These are phyloP conservation scores for Eupristina koningsbergeri DNA, from an alignment of 1,140 invertebrate genomes.

Conservation along the genomic window DNA sequence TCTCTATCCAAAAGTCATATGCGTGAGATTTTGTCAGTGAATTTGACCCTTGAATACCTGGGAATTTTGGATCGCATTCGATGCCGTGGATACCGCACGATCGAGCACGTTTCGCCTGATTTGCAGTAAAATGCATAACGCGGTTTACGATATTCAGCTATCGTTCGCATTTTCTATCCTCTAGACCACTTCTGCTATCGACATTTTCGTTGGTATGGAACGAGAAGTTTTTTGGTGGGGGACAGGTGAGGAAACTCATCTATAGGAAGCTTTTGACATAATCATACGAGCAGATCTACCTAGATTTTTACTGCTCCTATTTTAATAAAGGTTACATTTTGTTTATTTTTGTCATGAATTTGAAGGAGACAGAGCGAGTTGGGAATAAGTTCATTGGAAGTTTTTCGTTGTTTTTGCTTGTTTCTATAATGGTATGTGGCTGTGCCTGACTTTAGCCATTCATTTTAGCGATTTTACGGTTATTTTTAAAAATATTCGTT, in stretches of 20 bases:
- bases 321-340: background rate
- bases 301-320: background rate
- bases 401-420: too few species aligned
- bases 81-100: background rate
- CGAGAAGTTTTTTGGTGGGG: background rate
- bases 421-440: too few species aligned
- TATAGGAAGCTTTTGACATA: background rate
- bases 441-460: background rate
- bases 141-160: background rate
- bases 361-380: background rate
- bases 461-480: background rate
- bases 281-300: background rate
- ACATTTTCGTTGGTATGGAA: background rate
- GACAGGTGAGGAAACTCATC: background rate
- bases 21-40: background rate
- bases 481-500: background rate
- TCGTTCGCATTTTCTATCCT: background rate
- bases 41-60: background rate
- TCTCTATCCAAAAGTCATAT: background rate
- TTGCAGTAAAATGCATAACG: conserved; percentile 22
- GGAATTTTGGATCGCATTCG: background rate
- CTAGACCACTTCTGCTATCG: conserved; percentile 28
- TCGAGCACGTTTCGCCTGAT: conserved; percentile 14
- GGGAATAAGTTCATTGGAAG: background rate
- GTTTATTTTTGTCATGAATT: background rate